phyloP scores from a whole-genome alignment of 2,113 vertebrate species.

The Elanoides forficatus region DNA sequence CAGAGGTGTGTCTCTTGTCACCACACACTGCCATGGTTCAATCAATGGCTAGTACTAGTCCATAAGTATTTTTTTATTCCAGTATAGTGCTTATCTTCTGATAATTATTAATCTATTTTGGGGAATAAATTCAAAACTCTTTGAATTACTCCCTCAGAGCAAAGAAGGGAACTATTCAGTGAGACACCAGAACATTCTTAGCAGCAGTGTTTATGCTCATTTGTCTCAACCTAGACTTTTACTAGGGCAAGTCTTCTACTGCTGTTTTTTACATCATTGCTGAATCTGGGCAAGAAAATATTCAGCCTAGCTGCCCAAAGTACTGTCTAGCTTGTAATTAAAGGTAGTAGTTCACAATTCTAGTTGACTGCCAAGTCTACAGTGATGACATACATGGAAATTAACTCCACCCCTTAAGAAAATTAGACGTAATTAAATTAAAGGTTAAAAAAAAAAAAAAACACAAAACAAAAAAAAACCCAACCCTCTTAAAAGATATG shows the following conservation, averaged over 20 bases:
- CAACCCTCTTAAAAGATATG: background rate
- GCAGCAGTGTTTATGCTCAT: background rate
- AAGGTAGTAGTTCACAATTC: background rate
- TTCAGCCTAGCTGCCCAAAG: background rate
- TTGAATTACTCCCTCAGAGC: background rate
- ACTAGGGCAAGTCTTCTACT: accelerated
- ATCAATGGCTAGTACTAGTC: background rate
- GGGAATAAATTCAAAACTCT: background rate
- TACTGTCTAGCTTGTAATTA: background rate
- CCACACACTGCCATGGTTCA: background rate
- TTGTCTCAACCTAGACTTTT: background rate
- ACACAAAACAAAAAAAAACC: too few relatives aligned
- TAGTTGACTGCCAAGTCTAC: background rate
- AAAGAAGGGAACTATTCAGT: background rate
- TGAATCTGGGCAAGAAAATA: background rate
- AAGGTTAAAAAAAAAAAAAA: background rate
- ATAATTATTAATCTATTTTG: background rate
- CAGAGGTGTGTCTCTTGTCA: background rate
- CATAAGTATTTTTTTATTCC: background rate
- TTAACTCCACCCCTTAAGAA: background rate
- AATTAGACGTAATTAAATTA: background rate
- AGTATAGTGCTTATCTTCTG: background rate
- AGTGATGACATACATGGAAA: background rate
- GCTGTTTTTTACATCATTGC: background rate
- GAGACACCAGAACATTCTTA: background rate